A percentile compares a stretch with the other conserved stretches of the same genome.
phyloP scores from a whole-genome alignment of 30 jellyfish, hydroid and myxozoan species.

The Turritopsis rubra region DNA sequence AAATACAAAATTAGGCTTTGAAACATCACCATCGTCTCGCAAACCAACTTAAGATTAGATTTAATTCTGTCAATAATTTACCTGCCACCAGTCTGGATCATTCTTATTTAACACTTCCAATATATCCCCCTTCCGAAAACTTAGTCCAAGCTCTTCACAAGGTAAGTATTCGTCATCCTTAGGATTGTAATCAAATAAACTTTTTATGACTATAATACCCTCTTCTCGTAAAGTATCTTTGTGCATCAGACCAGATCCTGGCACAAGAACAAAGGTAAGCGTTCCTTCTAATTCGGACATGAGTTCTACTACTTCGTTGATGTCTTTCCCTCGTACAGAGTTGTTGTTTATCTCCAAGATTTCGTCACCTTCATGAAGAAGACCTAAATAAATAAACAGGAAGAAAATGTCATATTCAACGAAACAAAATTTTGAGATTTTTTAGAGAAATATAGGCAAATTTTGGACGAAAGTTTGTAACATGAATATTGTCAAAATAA shows the following conservation, averaged over 20 bases:
- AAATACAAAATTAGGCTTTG: neutral
- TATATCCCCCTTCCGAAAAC: constrained; percentile 80
- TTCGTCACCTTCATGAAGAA: constrained; percentile 96
- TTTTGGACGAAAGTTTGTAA: too few species aligned
- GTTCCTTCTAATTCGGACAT: constrained; percentile 94
- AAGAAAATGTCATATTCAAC: neutral
- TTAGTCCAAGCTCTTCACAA: constrained; percentile 84
- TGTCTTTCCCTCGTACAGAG: constrained; percentile 84
- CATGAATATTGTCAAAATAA: too few species aligned
- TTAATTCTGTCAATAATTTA: constrained; percentile 5
- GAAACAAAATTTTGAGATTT: too few species aligned
- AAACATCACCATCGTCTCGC: too few species aligned
- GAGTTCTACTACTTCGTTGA: constrained; percentile 82
- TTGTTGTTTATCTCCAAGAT: constrained; percentile 80
- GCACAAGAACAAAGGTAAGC: constrained; percentile 65
- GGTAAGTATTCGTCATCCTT: constrained; percentile 79
- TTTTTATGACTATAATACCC: constrained; percentile 46
- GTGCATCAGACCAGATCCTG: constrained; percentile 45
- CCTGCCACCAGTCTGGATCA: constrained; percentile 99
- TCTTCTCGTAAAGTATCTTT: constrained; percentile 47
- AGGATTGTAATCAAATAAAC: constrained; percentile 88
- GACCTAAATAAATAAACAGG: constrained; percentile 52
- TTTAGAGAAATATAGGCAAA: too few species aligned
- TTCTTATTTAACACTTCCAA: constrained; percentile 68
- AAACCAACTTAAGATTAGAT: too few species aligned